These are phyloP conservation scores for Heliconius charithonia DNA, from an alignment of 2,888 invertebrate species.

Conservation along the genomic window DNA sequence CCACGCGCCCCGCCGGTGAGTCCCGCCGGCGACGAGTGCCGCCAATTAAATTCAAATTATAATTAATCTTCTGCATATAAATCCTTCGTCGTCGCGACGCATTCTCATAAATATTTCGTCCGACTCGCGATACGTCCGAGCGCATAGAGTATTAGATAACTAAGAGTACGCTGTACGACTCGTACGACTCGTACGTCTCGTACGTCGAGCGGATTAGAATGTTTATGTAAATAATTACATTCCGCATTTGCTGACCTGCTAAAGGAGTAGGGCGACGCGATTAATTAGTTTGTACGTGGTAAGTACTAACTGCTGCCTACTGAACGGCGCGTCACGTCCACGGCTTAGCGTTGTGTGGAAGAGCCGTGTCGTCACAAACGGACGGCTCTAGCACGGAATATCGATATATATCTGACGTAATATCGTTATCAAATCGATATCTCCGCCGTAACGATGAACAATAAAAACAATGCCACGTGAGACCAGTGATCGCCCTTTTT, in stretches of 20 bases:
- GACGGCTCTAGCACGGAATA: slow-evolving; percentile 50
- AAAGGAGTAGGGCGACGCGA: slow-evolving; percentile 51
- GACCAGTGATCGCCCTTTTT: slow-evolving; percentile 58
- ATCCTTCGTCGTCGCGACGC: slow-evolving; percentile 23
- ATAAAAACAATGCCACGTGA: slow-evolving; percentile 82
- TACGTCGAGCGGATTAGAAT: slow-evolving; percentile 56
- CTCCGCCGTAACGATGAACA: slow-evolving; percentile 58
- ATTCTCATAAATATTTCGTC: slow-evolving; percentile 29
- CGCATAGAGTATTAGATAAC: slow-evolving; percentile 29
- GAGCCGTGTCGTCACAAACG: slow-evolving; percentile 38
- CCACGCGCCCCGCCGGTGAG: slow-evolving; percentile 87
- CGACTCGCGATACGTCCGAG: slow-evolving; percentile 6
- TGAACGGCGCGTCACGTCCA: slow-evolving; percentile 45
- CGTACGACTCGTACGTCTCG: not conserved
- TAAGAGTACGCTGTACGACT: slow-evolving; percentile 1
- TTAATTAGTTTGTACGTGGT: slow-evolving; percentile 59
- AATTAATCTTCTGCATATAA: slow-evolving; percentile 33
- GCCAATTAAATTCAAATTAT: slow-evolving; percentile 32
- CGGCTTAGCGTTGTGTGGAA: slow-evolving; percentile 33
- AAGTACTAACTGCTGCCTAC: slow-evolving; percentile 24
- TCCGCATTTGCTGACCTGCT: slow-evolving; percentile 57
- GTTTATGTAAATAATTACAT: slow-evolving; percentile 74
- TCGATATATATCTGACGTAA: slow-evolving; percentile 55
- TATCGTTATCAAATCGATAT: slow-evolving; percentile 69
- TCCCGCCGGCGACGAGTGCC: slow-evolving; percentile 46